phyloP scores from a whole-genome alignment of 1,140 invertebrate genomes.

The Achroia grisella region DNA sequence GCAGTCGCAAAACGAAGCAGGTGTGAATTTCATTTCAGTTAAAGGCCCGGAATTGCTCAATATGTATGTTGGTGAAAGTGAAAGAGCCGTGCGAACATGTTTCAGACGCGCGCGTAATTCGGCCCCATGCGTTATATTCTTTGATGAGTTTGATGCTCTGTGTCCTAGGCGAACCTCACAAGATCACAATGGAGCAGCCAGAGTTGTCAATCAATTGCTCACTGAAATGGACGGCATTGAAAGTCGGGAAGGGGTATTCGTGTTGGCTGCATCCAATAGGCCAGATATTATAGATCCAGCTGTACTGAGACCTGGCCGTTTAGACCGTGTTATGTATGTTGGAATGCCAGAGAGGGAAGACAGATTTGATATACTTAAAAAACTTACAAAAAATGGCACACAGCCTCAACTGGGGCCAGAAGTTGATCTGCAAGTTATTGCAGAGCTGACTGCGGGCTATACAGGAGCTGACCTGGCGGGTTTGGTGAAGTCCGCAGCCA shows the following conservation, averaged over 20 bases:
- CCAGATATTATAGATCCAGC: constrained; percentile 98
- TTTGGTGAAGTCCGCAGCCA: constrained; percentile 82
- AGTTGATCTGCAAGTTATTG: constrained; percentile 84
- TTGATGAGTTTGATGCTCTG: constrained; percentile 98
- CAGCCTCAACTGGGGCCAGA: constrained; percentile 83
- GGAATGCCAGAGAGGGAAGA: constrained; percentile 89
- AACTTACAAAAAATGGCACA: constrained; percentile 92
- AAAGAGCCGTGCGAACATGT: constrained; percentile 94
- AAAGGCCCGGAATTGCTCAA: constrained; percentile 97
- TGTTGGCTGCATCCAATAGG: constrained; percentile 97
- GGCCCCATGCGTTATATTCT: constrained; percentile 98
- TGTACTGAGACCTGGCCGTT: constrained; percentile 92
- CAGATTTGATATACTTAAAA: constrained; percentile 90
- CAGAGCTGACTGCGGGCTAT: constrained; percentile 83
- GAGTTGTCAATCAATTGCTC: constrained; percentile 97
- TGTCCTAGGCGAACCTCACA: constrained; percentile 91
- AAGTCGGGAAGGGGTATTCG: constrained; percentile 94
- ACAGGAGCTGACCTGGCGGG: constrained; percentile 95
- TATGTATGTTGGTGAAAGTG: constrained; percentile 99
- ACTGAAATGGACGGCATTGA: no score
- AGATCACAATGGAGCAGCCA: constrained; percentile 80
- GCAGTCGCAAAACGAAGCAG: constrained; percentile 97
- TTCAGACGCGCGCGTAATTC: constrained; percentile 96
- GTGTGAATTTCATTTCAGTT: constrained; percentile 97
- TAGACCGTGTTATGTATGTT: constrained; percentile 96